These are phyloP conservation scores for Pyrocoelia pectoralis DNA, from an alignment of 2,888 invertebrate species.

Conservation along the genomic window DNA sequence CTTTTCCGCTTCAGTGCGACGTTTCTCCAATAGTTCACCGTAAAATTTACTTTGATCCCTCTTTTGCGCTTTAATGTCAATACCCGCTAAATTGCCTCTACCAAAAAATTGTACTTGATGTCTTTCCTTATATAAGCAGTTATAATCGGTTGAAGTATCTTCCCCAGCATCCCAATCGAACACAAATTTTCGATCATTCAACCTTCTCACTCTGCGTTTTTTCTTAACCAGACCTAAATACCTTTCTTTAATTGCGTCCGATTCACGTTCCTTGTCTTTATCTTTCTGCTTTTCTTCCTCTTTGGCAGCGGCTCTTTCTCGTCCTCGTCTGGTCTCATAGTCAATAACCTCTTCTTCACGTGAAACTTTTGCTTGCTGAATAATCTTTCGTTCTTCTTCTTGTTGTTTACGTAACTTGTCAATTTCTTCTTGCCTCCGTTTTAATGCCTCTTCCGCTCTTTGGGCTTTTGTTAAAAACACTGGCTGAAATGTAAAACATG, in stretches of 20 bases:
- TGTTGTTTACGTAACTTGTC: slow-evolving; percentile 78
- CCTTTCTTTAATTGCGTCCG: slow-evolving; percentile 94
- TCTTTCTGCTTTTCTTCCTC: slow-evolving; percentile 67
- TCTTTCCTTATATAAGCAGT: slow-evolving; percentile 93
- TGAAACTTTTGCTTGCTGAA: slow-evolving; percentile 49
- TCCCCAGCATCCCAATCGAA: slow-evolving; percentile 99
- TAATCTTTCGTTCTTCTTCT: slow-evolving; percentile 68
- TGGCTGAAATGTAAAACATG: no score
- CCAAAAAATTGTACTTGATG: slow-evolving; percentile 99
- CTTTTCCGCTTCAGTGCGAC: slow-evolving; percentile 95
- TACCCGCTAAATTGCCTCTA: slow-evolving; percentile 96
- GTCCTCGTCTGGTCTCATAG: slow-evolving; percentile 52
- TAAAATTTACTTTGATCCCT: slow-evolving; percentile 97
- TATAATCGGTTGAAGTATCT: slow-evolving; percentile 98
- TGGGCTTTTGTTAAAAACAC: slow-evolving; percentile 97
- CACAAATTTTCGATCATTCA: slow-evolving; percentile 99
- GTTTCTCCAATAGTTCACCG: slow-evolving; percentile 91
- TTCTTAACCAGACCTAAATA: slow-evolving; percentile 94
- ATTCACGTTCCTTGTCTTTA: slow-evolving; percentile 91
- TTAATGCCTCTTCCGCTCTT: slow-evolving; percentile 87
- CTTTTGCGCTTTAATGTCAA: slow-evolving; percentile 96
- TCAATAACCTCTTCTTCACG: slow-evolving; percentile 53
- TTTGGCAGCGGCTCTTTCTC: slow-evolving; percentile 61
- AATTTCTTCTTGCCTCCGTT: slow-evolving; percentile 88
- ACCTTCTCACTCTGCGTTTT: slow-evolving; percentile 87